Conservation (phyloP, 1,140 invertebrate genomes). For the Polyergus mexicanus region DNA sequence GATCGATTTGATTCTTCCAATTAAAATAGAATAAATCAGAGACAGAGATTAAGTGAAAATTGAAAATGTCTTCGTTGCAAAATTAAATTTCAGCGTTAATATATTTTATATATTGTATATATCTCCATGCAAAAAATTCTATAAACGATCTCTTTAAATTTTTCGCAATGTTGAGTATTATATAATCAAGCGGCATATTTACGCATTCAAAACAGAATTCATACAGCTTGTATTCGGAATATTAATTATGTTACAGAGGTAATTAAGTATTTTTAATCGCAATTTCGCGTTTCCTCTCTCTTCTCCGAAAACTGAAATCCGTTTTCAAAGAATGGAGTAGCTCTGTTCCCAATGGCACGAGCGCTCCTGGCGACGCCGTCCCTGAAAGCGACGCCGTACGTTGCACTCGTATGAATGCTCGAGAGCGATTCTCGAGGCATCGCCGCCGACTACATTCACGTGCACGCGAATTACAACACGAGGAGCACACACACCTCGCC, state of each 20-base stretch:
- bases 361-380: conserved; percentile 39
- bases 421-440: conserved; percentile 59
- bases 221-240: neutral
- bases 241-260: neutral
- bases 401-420: conserved; percentile 67
- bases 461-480: conserved; percentile 70
- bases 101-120: neutral
- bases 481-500: conserved; percentile 32
- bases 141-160: neutral
- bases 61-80: neutral
- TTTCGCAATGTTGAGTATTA: neutral
- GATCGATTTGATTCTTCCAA: neutral
- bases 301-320: conserved; percentile 2
- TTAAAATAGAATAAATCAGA: neutral
- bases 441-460: conserved; percentile 60
- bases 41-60: neutral
- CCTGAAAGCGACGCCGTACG: conserved; percentile 64
- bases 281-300: conserved; percentile 8
- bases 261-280: conserved; percentile 39
- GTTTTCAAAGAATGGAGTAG: neutral
- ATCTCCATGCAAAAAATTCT: too few relatives aligned
- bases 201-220: neutral
- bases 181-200: too few relatives aligned
- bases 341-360: conserved; percentile 1
- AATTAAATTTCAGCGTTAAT: neutral